These are phyloP conservation scores for Drosophila hydei DNA, from an alignment of 1,140 invertebrate genomes.

Conservation along the genomic window DNA sequence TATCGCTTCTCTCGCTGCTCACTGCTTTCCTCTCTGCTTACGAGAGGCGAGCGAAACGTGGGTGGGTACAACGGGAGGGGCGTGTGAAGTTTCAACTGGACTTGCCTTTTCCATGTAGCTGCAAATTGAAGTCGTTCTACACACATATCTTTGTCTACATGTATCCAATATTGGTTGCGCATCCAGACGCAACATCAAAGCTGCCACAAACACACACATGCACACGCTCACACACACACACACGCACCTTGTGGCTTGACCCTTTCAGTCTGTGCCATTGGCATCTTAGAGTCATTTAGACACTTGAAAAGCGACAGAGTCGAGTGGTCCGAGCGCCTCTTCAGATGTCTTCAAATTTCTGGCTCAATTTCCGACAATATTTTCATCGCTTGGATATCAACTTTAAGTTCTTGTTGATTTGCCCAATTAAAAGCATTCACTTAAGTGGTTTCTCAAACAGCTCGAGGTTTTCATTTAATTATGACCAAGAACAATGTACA, in stretches of 20 bases:
- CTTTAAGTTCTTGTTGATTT: constrained; percentile 31
- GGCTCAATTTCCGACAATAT: constrained; percentile 32
- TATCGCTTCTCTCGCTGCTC: constrained; percentile 17
- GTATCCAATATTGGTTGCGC: constrained; percentile 21
- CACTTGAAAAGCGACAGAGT: constrained; percentile 22
- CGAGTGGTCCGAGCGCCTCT: constrained; percentile 16
- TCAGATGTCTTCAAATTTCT: constrained; percentile 26
- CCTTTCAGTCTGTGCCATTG: constrained; percentile 13
- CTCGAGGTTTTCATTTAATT: constrained; percentile 9
- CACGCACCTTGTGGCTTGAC: constrained; percentile 1
- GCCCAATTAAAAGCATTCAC: constrained; percentile 42
- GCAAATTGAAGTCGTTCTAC: constrained; percentile 28
- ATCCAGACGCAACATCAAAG: constrained; percentile 7
- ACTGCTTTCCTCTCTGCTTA: too few species aligned
- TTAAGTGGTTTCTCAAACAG: constrained; percentile 10
- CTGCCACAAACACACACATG: neutral
- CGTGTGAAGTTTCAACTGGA: constrained; percentile 2
- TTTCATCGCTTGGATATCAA: constrained; percentile 9
- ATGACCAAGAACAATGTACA: constrained; percentile 4
- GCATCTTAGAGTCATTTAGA: constrained; percentile 39
- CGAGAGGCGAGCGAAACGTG: too few species aligned
- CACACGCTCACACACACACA: constrained; percentile 1
- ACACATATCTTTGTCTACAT: constrained; percentile 20
- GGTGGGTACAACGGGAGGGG: neutral
- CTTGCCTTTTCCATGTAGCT: constrained; percentile 40